Percentiles rank a stretch among this genome's conserved stretches.
Evolutionary conservation across 2,797 vertebrate genomes (phyloP).

Genomic region (Rhincodon typus): DNA sequence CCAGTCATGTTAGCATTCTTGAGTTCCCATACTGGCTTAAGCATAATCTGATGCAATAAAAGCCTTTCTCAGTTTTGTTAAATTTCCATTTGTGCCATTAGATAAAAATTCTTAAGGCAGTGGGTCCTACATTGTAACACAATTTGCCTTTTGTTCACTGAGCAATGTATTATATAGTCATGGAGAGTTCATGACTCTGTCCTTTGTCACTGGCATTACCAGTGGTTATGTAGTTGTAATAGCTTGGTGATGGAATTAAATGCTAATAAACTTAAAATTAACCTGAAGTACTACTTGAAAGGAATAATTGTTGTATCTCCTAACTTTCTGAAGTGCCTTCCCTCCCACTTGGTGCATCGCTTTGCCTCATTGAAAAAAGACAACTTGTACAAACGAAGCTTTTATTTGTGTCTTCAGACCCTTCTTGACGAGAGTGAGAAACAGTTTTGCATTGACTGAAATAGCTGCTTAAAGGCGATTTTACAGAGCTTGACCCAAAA

Average conservation of each 20-base stretch:
- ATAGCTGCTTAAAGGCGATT: not conserved
- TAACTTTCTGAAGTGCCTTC: no score
- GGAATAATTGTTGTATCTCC: not conserved
- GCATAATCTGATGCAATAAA: not conserved
- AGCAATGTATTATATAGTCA: not conserved
- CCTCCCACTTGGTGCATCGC: not conserved
- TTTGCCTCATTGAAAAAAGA: not conserved
- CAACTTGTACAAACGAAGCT: not conserved
- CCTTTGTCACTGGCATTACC: not conserved
- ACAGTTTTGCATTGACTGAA: not conserved
- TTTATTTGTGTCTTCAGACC: not conserved
- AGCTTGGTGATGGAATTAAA: not conserved
- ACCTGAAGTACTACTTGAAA: not conserved
- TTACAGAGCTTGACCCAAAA: not conserved
- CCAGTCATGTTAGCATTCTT: not conserved
- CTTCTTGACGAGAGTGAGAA: not conserved
- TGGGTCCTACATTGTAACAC: not conserved
- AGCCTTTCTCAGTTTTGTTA: not conserved
- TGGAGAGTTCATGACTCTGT: not conserved
- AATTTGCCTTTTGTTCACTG: not conserved
- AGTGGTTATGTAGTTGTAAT: not conserved
- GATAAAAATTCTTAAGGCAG: not conserved
- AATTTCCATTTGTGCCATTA: not conserved
- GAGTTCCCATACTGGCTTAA: not conserved
- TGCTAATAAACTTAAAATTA: not conserved